Conservation (phyloP, 2,797 vertebrate genomes). For the Thamnophis elegans region DNA sequence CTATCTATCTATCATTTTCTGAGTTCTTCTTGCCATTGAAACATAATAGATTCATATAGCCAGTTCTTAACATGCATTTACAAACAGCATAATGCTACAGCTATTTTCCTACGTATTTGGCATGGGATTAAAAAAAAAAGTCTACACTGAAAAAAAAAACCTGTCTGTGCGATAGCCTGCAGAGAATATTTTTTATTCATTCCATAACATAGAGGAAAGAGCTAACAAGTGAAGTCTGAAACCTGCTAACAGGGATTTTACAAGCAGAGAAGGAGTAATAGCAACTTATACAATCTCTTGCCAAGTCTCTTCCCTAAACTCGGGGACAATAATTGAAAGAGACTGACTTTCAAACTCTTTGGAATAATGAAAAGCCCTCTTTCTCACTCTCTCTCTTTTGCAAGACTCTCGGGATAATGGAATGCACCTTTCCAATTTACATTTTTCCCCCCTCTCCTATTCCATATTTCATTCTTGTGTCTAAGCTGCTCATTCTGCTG, state of each 20-base stretch:
- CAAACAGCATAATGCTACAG: no score
- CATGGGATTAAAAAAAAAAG: background rate
- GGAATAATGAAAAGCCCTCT: conserved; percentile 40
- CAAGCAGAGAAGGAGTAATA: conserved; percentile 40
- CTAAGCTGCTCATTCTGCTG: conserved; percentile 19
- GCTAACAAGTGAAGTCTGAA: conserved; percentile 52
- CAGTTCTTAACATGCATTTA: background rate
- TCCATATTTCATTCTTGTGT: background rate
- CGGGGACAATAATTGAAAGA: conserved; percentile 46
- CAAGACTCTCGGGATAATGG: conserved; percentile 42
- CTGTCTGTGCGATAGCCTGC: conserved; percentile 18
- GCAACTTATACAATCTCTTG: conserved; percentile 55
- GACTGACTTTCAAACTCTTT: conserved; percentile 40
- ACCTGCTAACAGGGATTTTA: conserved; percentile 44
- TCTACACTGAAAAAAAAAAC: conserved; percentile 8
- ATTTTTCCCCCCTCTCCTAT: conserved; percentile 3
- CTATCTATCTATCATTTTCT: background rate
- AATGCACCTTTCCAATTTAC: conserved; percentile 47
- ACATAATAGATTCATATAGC: background rate
- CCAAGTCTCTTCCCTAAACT: conserved; percentile 54
- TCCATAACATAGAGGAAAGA: conserved; percentile 41
- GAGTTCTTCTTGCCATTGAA: conserved; percentile 15
- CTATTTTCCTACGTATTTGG: background rate
- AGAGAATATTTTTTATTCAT: conserved; percentile 32
- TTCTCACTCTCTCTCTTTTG: background rate